phyloP scores from a whole-genome alignment of 2,113 vertebrate genomes.

The Caranx ignobilis region DNA sequence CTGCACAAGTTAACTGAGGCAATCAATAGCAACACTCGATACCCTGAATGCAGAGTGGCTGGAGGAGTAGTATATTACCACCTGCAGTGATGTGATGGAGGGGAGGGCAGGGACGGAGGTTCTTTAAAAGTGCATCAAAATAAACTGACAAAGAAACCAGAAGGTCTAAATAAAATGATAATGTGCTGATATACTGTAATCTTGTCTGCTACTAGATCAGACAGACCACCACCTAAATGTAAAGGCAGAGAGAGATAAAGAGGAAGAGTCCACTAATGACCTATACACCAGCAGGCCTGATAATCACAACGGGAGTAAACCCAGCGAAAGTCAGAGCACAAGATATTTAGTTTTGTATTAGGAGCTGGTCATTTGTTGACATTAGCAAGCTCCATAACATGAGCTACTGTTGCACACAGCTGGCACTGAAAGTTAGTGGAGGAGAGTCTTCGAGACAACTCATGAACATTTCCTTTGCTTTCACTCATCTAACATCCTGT shows the following conservation, averaged over 20 bases:
- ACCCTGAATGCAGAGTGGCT: constrained; percentile 50
- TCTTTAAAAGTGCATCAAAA: background rate
- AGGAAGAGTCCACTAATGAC: background rate
- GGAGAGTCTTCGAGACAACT: too few species aligned
- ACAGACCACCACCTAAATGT: background rate
- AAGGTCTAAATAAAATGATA: background rate
- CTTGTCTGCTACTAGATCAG: background rate
- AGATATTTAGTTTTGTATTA: too few species aligned
- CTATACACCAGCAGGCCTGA: background rate
- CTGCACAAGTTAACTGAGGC: constrained; percentile 60
- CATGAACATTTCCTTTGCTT: background rate
- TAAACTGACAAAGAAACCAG: background rate
- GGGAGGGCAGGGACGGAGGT: background rate
- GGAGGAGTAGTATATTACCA: constrained; percentile 33
- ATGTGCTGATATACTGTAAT: background rate
- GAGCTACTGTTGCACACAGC: too few species aligned
- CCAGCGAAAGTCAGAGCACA: background rate
- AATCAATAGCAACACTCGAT: constrained; percentile 68
- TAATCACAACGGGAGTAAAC: background rate
- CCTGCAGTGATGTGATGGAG: background rate
- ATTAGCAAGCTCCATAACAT: too few species aligned
- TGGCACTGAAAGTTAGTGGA: too few species aligned
- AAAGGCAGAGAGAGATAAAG: background rate
- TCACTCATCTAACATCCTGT: background rate
- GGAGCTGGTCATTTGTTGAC: too few species aligned